These are phyloP conservation scores for Zaprionus tsacasi DNA, from an alignment of 1,140 invertebrate species.

Conservation along the genomic window DNA sequence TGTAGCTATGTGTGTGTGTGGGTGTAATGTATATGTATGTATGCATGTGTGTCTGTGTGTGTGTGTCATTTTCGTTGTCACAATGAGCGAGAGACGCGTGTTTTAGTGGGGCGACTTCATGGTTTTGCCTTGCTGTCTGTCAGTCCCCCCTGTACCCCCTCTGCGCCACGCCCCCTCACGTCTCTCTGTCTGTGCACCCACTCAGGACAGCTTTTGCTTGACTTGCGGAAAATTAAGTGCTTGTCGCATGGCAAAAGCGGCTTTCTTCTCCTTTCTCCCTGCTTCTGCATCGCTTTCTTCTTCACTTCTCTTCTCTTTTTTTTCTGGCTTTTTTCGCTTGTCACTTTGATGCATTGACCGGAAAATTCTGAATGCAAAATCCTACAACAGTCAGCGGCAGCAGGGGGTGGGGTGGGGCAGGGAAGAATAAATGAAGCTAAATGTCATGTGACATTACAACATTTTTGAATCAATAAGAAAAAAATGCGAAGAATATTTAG, in stretches of 20 bases:
- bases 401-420: not conserved
- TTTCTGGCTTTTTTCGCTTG: conserved; percentile 31
- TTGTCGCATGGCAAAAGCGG: conserved; percentile 55
- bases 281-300: not conserved
- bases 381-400: not conserved
- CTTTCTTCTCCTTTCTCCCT: conserved; percentile 21
- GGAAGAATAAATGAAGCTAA: conserved; percentile 9
- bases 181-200: conserved; percentile 22
- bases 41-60: conserved; percentile 15
- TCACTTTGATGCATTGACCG: conserved; percentile 77
- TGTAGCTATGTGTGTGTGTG: not conserved
- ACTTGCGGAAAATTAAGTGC: conserved; percentile 69
- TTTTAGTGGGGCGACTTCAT: conserved; percentile 38
- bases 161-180: not conserved
- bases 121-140: conserved; percentile 15
- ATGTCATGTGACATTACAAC: conserved; percentile 6
- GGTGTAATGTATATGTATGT: conserved; percentile 4
- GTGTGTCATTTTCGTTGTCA: conserved; percentile 39
- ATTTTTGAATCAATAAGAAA: conserved; percentile 11
- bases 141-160: not conserved
- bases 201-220: conserved; percentile 55
- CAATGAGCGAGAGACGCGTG: conserved; percentile 43
- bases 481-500: not conserved
- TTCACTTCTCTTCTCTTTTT: conserved; percentile 13
- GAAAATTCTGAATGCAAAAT: conserved; percentile 52